Evolutionary conservation across 2,797 vertebrate genomes (phyloP).

Genomic region (Peromyscus aztecus): DNA sequence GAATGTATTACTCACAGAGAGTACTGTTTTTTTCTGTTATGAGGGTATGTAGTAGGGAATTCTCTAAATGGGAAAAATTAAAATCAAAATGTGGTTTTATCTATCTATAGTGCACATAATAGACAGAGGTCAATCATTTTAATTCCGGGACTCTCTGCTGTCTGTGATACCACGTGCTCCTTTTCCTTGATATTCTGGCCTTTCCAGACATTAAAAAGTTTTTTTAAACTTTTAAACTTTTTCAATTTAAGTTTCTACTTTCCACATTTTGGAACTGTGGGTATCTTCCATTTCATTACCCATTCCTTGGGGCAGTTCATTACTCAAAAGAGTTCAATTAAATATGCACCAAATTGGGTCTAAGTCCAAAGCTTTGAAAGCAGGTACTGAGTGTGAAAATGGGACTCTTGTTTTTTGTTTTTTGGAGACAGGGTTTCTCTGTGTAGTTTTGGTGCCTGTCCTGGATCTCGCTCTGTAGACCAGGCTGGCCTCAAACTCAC

Average conservation of each 20-base stretch:
- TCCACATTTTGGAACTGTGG: background rate
- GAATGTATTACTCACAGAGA: background rate
- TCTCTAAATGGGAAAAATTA: background rate
- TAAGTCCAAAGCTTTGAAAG: constrained; percentile 44
- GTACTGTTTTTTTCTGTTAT: background rate
- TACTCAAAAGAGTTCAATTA: constrained; percentile 2
- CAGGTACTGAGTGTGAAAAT: background rate
- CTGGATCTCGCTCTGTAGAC: too few species aligned
- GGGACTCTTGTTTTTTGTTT: background rate
- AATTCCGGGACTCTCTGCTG: background rate
- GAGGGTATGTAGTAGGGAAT: background rate
- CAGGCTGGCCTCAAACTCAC: too few species aligned
- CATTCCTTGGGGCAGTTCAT: background rate
- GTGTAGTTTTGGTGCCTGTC: too few species aligned
- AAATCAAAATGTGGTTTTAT: background rate
- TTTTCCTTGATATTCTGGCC: background rate
- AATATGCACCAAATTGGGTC: constrained; percentile 3
- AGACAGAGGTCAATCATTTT: background rate
- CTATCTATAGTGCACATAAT: background rate
- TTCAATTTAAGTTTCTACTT: constrained; percentile 35
- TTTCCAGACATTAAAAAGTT: background rate
- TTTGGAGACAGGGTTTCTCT: too few species aligned
- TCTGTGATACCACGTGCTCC: background rate
- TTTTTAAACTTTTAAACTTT: background rate
- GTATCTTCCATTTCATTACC: background rate